A percentile compares a stretch with the other conserved stretches of the same genome.
Conservation (phyloP, 92 coral and sea anemone genomes). For the Meandrina meandrites region DNA sequence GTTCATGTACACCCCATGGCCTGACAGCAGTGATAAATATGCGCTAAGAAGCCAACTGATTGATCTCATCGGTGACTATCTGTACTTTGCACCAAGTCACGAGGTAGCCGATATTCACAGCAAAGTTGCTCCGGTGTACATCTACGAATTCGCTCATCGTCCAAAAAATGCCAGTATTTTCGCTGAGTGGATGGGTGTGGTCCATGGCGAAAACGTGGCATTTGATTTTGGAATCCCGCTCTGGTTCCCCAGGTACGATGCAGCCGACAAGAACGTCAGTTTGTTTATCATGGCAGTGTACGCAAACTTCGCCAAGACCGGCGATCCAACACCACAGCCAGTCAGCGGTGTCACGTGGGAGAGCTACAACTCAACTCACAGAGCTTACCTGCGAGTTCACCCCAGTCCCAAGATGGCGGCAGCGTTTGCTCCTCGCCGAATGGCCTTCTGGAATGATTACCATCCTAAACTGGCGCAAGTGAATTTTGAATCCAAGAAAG, state of each 20-base stretch:
- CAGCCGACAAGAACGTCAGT: constrained; percentile 55
- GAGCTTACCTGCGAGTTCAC: constrained; percentile 61
- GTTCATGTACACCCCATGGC: constrained; percentile 65
- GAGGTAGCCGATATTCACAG: constrained; percentile 51
- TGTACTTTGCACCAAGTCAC: constrained; percentile 51
- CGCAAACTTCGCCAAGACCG: constrained; percentile 59
- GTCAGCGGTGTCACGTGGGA: constrained; percentile 60
- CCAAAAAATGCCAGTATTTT: not conserved
- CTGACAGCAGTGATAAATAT: constrained; percentile 29
- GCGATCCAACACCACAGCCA: constrained; percentile 52
- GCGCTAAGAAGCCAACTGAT: constrained; percentile 43
- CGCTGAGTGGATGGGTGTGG: constrained; percentile 35
- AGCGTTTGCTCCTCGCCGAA: constrained; percentile 60
- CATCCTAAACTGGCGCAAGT: constrained; percentile 60
- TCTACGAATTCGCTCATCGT: constrained; percentile 47
- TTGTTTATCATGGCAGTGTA: constrained; percentile 31
- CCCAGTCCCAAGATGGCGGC: constrained; percentile 58
- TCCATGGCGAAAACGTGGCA: constrained; percentile 1
- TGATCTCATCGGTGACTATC: constrained; percentile 44
- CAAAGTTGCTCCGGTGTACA: constrained; percentile 39
- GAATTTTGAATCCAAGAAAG: constrained; percentile 15
- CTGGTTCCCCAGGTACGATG: not conserved
- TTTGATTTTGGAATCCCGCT: constrained; percentile 17
- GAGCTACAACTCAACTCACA: constrained; percentile 51
- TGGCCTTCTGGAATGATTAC: constrained; percentile 85